Percentiles rank a stretch among this genome's conserved stretches.
Evolutionary conservation across 2,888 invertebrate species (phyloP).

Genomic region (Tenthredo amoena): DNA sequence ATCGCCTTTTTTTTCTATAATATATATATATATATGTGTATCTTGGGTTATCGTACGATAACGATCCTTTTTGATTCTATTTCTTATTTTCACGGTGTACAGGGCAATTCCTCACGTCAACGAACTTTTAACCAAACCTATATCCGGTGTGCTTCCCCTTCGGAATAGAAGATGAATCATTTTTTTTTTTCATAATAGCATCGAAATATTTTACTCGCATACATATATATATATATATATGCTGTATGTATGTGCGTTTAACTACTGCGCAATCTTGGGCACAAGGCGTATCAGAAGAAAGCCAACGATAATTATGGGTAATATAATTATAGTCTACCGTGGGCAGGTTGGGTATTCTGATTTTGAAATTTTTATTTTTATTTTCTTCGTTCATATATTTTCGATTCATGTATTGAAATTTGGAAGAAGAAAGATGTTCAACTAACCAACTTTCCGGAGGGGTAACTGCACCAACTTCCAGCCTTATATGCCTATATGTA

Average conservation of each 20-base stretch:
- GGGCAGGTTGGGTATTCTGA: not conserved
- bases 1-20: not conserved
- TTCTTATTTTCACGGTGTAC: constrained; percentile 53
- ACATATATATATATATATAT: too few species aligned
- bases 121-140: constrained; percentile 71
- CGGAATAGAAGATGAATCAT: constrained; percentile 63
- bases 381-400: not conserved
- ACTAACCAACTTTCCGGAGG: constrained; percentile 61
- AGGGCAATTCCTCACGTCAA: constrained; percentile 76
- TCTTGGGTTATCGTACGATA: not conserved
- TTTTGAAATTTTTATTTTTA: not conserved
- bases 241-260: too few species aligned
- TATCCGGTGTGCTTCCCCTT: constrained; percentile 71
- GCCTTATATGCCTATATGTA: constrained; percentile 73
- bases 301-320: not conserved
- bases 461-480: constrained; percentile 67
- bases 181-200: not conserved
- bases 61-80: constrained; percentile 49
- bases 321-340: not conserved
- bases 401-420: not conserved
- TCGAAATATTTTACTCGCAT: not conserved
- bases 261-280: too few species aligned
- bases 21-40: not conserved
- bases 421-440: not conserved
- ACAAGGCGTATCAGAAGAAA: not conserved